phyloP scores from a whole-genome alignment of 2,888 invertebrate genomes.

The Lordiphosa andalusiaca region DNA sequence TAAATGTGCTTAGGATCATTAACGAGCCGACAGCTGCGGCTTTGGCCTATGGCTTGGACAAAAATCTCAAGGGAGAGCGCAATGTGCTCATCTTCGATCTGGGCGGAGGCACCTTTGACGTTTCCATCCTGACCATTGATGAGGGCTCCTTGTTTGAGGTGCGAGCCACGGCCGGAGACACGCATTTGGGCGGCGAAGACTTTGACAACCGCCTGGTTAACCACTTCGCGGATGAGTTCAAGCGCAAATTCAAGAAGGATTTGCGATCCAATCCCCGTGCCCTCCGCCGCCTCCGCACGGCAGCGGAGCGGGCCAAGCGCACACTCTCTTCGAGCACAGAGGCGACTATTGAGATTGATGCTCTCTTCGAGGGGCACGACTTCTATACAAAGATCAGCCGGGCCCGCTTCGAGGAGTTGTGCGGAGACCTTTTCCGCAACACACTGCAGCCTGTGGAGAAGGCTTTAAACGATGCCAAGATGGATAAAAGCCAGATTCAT shows the following conservation, averaged over 20 bases:
- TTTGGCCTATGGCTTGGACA: conserved; percentile 94
- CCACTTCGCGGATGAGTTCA: conserved; percentile 92
- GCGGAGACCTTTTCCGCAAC: conserved; percentile 86
- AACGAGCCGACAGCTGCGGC: conserved; percentile 96
- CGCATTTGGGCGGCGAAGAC: conserved; percentile 94
- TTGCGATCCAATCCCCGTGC: conserved; percentile 84
- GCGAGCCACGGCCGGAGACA: conserved; percentile 96
- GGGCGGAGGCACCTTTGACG: conserved; percentile 95
- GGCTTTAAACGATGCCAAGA: conserved; percentile 88
- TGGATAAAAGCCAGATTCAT: conserved; percentile 88
- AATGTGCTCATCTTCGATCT: conserved; percentile 86
- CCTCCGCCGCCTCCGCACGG: conserved; percentile 86
- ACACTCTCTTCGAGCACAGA: conserved; percentile 89
- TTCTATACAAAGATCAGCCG: conserved; percentile 87
- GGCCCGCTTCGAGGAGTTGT: conserved; percentile 88
- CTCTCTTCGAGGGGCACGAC: conserved; percentile 87
- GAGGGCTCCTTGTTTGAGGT: conserved; percentile 94
- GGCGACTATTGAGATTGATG: conserved; percentile 88
- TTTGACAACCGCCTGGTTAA: conserved; percentile 93
- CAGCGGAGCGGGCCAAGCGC: conserved; percentile 89
- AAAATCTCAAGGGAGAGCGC: conserved; percentile 89
- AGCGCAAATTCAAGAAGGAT: conserved; percentile 88
- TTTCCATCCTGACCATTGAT: conserved; percentile 96
- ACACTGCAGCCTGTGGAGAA: conserved; percentile 89
- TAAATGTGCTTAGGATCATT: conserved; percentile 94